Evolutionary conservation across 2,113 vertebrate species (phyloP).

Genomic region (Oncorhynchus masou): DNA sequence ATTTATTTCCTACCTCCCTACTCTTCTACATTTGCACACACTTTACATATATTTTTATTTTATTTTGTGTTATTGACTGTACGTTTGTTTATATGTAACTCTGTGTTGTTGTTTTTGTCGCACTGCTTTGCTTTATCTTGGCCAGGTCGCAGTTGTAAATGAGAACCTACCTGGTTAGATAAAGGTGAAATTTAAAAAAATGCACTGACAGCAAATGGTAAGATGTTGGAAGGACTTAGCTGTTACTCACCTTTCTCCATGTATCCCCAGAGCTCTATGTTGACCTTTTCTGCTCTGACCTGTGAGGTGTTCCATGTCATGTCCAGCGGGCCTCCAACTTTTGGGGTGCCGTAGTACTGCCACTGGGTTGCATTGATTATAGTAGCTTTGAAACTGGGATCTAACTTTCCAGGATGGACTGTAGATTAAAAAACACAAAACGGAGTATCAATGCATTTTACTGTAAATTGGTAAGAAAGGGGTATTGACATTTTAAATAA

Average conservation of each 20-base stretch:
- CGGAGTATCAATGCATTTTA: not conserved
- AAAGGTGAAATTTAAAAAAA: too few relatives aligned
- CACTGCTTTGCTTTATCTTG: too few relatives aligned
- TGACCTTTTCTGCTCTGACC: constrained; percentile 62
- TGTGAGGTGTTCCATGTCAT: constrained; percentile 75
- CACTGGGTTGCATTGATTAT: constrained; percentile 84
- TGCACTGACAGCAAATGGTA: not conserved
- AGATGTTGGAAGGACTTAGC: not conserved
- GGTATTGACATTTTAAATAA: not conserved
- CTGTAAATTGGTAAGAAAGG: not conserved
- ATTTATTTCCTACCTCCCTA: too few relatives aligned
- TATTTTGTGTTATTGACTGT: too few relatives aligned
- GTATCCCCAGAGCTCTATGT: constrained; percentile 93
- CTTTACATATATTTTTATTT: too few relatives aligned
- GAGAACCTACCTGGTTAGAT: too few relatives aligned
- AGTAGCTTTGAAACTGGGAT: constrained; percentile 68
- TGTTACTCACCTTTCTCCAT: constrained; percentile 80
- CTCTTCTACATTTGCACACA: too few relatives aligned
- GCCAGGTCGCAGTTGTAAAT: too few relatives aligned
- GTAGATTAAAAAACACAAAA: constrained; percentile 14
- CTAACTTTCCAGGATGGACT: constrained; percentile 87
- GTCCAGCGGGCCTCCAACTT: constrained; percentile 69
- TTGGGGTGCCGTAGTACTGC: constrained; percentile 89
- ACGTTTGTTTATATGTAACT: too few relatives aligned
- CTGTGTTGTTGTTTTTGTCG: too few relatives aligned